Base-by-base conservation (phyloP, 2,888 invertebrate genomes). In the Agrotis puta region DNA sequence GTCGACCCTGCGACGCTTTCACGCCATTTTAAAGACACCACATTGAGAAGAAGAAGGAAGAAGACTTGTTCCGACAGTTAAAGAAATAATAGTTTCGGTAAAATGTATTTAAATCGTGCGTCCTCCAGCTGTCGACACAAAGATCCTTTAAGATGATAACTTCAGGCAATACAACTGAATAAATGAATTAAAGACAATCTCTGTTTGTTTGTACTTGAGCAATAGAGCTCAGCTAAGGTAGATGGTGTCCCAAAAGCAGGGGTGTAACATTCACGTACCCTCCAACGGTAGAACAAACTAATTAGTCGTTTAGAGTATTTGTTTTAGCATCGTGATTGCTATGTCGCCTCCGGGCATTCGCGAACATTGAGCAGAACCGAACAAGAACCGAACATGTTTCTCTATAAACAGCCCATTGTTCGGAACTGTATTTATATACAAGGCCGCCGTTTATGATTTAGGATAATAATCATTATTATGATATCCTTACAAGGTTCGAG, bases 271-370 rank as follows among this genome's bases (percentile, higher is more conserved):
- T 79, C 81, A 81, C 85, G 80, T 82, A 84, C 87, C 83, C 87
- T 88, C 86, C 79, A 89, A 91, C 85, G 87, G 88, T 87, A 91
- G 91, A 94, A 90, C 94, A 94, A 94, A 94, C 94, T 94, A 95
- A 94, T 94, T 94, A 94, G 89, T 86, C 92, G 92, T 92, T 93
- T 92, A 94, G 90, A 92, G 87, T 94, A 92, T 94, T 95, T 94
- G 91, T 90, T 89, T 88, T 88, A 89, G 84, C 87, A 84, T 86
- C 88, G 89, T 90, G 93, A 93, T 93, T 93, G 93, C 93, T 91
- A 90, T 89, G 90, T 88, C 88, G 89, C 92, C 87, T 84, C 76
- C 79, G 86, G 90, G 88, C 87, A 85, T 82, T 87, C 82, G 81
- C 75, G 85, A 87, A 87, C 85, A 86, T 84, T 83, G 85, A 83